Percentiles rank a stretch among this genome's conserved stretches.
phyloP scores from a whole-genome alignment of 2,113 vertebrate genomes.

The Phocoena phocoena region DNA sequence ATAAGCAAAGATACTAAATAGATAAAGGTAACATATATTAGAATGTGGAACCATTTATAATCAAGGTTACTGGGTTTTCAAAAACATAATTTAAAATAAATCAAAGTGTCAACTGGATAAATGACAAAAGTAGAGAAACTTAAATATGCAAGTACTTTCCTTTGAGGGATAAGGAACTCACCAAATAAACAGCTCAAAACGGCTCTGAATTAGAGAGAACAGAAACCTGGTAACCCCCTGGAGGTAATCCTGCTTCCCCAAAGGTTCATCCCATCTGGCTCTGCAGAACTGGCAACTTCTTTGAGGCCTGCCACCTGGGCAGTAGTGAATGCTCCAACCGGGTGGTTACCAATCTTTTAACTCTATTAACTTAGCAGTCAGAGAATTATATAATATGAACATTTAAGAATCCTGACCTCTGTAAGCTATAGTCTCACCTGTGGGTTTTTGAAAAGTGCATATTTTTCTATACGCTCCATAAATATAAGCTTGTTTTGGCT shows the following conservation, averaged over 20 bases:
- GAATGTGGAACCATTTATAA: conserved; percentile 1
- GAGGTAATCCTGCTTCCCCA: neutral
- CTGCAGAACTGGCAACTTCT: neutral
- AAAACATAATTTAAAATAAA: neutral
- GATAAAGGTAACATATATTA: conserved; percentile 22
- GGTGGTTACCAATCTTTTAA: neutral
- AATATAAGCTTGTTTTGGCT: conserved; percentile 99
- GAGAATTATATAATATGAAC: neutral
- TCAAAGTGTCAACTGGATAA: neutral
- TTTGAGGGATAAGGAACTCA: conserved; percentile 19
- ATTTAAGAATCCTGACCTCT: neutral
- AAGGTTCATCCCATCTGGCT: neutral
- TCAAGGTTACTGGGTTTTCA: conserved; percentile 11
- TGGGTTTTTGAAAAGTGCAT: conserved; percentile 98
- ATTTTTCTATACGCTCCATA: conserved; percentile 98
- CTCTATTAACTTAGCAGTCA: conserved; percentile 15
- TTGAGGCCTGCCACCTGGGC: neutral
- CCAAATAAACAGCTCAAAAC: neutral
- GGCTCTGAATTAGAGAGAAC: neutral
- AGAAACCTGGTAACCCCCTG: neutral
- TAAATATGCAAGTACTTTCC: neutral
- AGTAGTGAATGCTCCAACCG: neutral
- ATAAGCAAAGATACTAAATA: conserved; percentile 40
- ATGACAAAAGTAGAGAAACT: neutral
- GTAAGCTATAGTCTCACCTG: conserved; percentile 86